Percentiles rank a stretch among this genome's conserved stretches.
Conservation (phyloP, 2,797 vertebrate genomes). For the Craterocephalus amniculus region DNA sequence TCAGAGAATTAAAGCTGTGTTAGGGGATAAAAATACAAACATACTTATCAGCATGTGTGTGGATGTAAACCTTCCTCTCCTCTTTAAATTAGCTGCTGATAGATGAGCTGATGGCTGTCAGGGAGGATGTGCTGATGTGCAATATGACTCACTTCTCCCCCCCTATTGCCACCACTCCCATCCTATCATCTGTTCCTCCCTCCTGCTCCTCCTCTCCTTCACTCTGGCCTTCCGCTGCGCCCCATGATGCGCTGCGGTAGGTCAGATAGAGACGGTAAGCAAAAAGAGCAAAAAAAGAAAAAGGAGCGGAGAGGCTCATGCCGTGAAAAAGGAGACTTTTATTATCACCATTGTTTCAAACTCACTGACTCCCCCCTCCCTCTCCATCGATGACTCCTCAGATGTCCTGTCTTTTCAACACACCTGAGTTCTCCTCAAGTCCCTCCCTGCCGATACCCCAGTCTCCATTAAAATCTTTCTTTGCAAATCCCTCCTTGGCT, state of each 20-base stretch:
- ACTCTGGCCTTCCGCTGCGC: slow-evolving; percentile 29
- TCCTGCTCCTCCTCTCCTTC: slow-evolving; percentile 11
- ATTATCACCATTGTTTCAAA: slow-evolving; percentile 78
- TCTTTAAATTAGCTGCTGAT: slow-evolving; percentile 70
- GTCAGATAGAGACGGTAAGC: slow-evolving; percentile 63
- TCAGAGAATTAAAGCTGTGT: background rate
- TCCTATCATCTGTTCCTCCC: slow-evolving; percentile 19
- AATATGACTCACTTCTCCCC: slow-evolving; percentile 26
- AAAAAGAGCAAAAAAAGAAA: slow-evolving; percentile 38
- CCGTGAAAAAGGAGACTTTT: slow-evolving; percentile 76
- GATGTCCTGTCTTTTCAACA: slow-evolving; percentile 82
- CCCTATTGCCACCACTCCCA: slow-evolving; percentile 30
- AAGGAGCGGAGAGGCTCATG: slow-evolving; percentile 39
- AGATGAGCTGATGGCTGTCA: slow-evolving; percentile 55
- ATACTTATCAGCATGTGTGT: slow-evolving; percentile 20
- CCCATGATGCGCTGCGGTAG: slow-evolving; percentile 75
- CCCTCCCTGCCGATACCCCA: slow-evolving; percentile 7
- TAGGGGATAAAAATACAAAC: background rate
- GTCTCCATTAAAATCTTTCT: slow-evolving; percentile 43
- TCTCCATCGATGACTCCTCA: slow-evolving; percentile 64
- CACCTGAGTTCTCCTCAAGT: slow-evolving; percentile 68
- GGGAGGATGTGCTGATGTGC: slow-evolving; percentile 65
- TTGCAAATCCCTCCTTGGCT: slow-evolving; percentile 61
- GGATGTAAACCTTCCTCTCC: slow-evolving; percentile 16
- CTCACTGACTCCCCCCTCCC: slow-evolving; percentile 50